A percentile compares a stretch with the other conserved stretches of the same genome.
Evolutionary conservation across 2,113 vertebrate species (phyloP).

Genomic region (Alligator mississippiensis): DNA sequence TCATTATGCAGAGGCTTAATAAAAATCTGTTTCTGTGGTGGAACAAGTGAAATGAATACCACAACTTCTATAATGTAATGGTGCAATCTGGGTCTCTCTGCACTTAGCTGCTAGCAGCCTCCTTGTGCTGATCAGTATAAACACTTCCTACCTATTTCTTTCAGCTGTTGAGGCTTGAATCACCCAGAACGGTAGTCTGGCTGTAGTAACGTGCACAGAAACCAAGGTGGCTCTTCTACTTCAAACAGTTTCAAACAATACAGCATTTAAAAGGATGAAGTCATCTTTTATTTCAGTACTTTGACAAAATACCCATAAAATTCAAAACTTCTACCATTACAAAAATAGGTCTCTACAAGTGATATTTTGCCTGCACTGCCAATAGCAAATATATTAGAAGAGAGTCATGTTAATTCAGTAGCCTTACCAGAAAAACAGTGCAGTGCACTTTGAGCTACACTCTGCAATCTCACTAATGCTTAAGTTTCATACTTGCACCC

Average conservation of each 20-base stretch:
- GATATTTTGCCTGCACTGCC: slow-evolving; percentile 84
- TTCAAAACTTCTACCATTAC: slow-evolving; percentile 96
- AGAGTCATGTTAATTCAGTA: slow-evolving; percentile 88
- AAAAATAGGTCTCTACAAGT: slow-evolving; percentile 99
- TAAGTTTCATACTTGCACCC: slow-evolving; percentile 79
- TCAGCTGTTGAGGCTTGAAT: not conserved
- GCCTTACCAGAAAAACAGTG: slow-evolving; percentile 81
- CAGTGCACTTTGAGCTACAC: slow-evolving; percentile 80
- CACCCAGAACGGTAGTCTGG: fast-evolving
- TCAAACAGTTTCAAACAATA: not conserved
- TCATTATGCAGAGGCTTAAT: not conserved
- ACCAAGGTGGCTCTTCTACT: not conserved
- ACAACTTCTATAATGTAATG: no score
- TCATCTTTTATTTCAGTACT: slow-evolving; percentile 95
- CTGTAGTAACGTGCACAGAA: not conserved
- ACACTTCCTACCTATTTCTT: not conserved
- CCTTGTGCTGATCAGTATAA: not conserved
- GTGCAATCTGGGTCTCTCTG: not conserved
- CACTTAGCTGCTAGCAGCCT: not conserved
- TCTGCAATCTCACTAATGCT: slow-evolving; percentile 71
- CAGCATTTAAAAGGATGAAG: slow-evolving; percentile 85
- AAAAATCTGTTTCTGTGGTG: not conserved
- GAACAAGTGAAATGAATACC: not conserved
- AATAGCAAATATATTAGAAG: slow-evolving; percentile 86
- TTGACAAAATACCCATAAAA: slow-evolving; percentile 99